phyloP scores from a whole-genome alignment of 2,797 vertebrate species.

The Periparus ater region DNA sequence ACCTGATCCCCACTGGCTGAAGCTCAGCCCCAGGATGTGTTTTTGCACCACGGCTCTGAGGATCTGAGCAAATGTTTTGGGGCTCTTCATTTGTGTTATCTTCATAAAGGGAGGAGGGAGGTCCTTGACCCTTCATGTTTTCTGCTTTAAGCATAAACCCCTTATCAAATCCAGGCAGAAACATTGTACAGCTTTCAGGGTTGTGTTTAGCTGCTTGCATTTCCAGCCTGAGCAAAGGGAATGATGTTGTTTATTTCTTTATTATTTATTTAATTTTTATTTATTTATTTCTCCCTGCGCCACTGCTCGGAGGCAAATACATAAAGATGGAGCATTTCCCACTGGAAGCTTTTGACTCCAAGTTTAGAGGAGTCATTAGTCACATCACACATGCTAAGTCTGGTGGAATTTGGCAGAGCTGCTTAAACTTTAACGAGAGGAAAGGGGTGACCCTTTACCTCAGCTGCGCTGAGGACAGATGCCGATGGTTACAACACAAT shows the following conservation, averaged over 20 bases:
- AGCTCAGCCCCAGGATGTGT: not conserved
- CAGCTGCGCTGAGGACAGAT: not conserved
- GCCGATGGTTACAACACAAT: not conserved
- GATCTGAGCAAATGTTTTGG: not conserved
- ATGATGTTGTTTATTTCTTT: not conserved
- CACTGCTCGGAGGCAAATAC: not conserved
- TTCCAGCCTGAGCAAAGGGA: not conserved
- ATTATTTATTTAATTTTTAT: not conserved
- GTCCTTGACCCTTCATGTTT: not conserved
- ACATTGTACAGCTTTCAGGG: not conserved
- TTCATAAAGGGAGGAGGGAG: not conserved
- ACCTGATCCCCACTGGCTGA: not conserved
- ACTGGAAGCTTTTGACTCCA: not conserved
- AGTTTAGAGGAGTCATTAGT: constrained; percentile 11
- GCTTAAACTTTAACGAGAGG: constrained; percentile 33
- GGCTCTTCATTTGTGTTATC: accelerated
- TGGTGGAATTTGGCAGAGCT: constrained; percentile 33
- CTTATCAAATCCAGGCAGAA: not conserved
- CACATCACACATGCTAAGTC: constrained; percentile 18
- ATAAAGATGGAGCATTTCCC: constrained; percentile 3
- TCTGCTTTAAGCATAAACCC: not conserved
- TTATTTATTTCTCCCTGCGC: not conserved
- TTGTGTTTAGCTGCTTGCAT: not conserved
- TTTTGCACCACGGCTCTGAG: accelerated
- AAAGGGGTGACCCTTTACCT: constrained; percentile 35